Evolutionary conservation across 1,140 invertebrate species (phyloP).

Genomic region (Stegodyphus dumicola): DNA sequence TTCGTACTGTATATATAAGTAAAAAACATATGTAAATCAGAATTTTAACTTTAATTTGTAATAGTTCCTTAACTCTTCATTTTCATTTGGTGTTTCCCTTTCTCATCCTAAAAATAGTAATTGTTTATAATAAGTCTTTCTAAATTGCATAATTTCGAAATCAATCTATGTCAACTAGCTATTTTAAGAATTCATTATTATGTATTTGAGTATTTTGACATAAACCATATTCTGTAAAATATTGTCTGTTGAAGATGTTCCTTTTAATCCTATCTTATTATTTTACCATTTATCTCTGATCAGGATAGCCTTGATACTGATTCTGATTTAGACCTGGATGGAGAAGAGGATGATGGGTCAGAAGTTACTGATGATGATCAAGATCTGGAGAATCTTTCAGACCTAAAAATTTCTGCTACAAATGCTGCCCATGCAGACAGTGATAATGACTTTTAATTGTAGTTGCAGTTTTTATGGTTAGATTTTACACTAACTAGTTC

Average conservation of each 20-base stretch:
- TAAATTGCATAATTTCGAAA: no score
- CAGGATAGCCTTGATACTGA: conserved; percentile 69
- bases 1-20: no score
- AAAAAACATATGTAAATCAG: no score
- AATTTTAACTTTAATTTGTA: no score
- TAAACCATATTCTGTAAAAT: not conserved
- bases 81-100: no score
- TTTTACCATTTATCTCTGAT: not conserved
- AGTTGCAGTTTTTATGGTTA: no score
- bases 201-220: not conserved
- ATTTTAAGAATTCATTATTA: not conserved
- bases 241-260: conserved; percentile 1
- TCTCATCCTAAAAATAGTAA: no score
- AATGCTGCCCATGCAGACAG: conserved; percentile 45
- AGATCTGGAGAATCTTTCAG: conserved; percentile 57
- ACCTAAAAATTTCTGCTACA: conserved; percentile 19
- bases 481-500: no score
- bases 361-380: conserved; percentile 63
- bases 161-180: no score
- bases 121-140: no score
- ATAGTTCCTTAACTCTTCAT: no score
- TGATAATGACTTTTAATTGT: conserved; percentile 61
- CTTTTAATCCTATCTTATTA: conserved; percentile 1
- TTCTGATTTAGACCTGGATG: conserved; percentile 71
- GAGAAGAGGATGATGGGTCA: conserved; percentile 63